A percentile compares a stretch with the other conserved stretches of the same genome.
These are phyloP conservation scores for Coregonus suidteri DNA, from an alignment of 2,797 vertebrate genomes.

Conservation along the genomic window DNA sequence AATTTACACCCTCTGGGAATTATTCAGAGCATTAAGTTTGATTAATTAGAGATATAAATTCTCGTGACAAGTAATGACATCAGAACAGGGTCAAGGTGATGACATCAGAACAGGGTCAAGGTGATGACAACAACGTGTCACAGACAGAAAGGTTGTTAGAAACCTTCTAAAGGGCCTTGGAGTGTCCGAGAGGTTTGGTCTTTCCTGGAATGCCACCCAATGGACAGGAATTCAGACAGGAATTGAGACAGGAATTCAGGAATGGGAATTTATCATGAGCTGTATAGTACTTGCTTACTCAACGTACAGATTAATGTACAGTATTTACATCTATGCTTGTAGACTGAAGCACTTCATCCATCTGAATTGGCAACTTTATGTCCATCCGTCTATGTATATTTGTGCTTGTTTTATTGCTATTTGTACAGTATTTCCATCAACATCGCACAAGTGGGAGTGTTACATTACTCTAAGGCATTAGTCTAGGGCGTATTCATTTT, in stretches of 20 bases:
- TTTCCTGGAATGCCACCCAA: neutral
- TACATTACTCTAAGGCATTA: conserved; percentile 11
- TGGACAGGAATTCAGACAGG: neutral
- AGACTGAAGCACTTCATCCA: neutral
- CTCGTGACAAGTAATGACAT: too few species aligned
- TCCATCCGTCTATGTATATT: neutral
- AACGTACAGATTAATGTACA: conserved; percentile 1
- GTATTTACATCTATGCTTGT: neutral
- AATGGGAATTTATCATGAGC: conserved; percentile 2
- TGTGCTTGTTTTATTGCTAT: neutral
- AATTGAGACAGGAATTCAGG: neutral
- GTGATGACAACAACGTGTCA: too few species aligned
- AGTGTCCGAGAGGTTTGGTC: neutral
- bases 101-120: too few species aligned
- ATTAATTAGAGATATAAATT: too few species aligned
- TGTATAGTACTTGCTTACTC: conserved; percentile 1
- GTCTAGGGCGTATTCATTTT: conserved; percentile 22
- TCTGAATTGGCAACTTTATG: neutral
- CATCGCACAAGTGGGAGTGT: neutral
- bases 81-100: too few species aligned
- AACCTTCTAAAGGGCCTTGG: too few species aligned
- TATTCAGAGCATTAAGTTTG: too few species aligned
- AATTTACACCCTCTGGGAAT: too few species aligned
- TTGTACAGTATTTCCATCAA: neutral
- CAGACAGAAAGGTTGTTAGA: too few species aligned